These are phyloP conservation scores for Cololabis saira DNA, from an alignment of 2,113 vertebrate species.

Conservation along the genomic window DNA sequence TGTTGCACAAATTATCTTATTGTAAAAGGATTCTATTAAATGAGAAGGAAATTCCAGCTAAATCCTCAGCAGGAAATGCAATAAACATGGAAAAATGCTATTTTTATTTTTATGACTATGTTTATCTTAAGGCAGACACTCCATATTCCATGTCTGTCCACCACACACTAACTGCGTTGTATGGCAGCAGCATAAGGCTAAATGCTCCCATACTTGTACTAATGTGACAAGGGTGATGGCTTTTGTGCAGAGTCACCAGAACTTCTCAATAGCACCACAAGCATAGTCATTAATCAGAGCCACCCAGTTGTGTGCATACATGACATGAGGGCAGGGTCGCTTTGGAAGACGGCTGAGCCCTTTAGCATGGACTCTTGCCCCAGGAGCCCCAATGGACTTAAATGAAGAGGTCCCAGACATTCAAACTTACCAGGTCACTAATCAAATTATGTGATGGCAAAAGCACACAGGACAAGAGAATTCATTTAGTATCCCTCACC, in stretches of 20 bases:
- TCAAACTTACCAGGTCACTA: constrained; percentile 81
- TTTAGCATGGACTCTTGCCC: constrained; percentile 64
- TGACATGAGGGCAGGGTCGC: constrained; percentile 71
- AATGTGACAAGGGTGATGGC: constrained; percentile 71
- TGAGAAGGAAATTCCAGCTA: constrained; percentile 26
- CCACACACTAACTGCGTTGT: constrained; percentile 24
- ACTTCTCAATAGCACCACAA: constrained; percentile 75
- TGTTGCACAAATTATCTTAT: constrained; percentile 42
- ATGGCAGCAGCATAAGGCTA: constrained; percentile 32
- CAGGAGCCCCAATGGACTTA: constrained; percentile 64
- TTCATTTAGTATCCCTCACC: constrained; percentile 71
- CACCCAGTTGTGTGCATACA: constrained; percentile 67
- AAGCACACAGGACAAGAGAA: constrained; percentile 73
- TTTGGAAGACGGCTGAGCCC: constrained; percentile 60
- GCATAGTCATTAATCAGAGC: constrained; percentile 81
- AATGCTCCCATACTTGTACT: constrained; percentile 63
- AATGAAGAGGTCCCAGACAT: constrained; percentile 74
- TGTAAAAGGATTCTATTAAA: constrained; percentile 38
- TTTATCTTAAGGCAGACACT: constrained; percentile 18
- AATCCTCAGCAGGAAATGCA: constrained; percentile 9
- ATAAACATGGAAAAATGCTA: constrained; percentile 8
- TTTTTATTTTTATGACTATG: constrained; percentile 1
- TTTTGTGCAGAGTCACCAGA: constrained; percentile 77
- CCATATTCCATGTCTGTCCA: constrained; percentile 28
- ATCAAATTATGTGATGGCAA: constrained; percentile 82